phyloP scores from a whole-genome alignment of 2,888 invertebrate genomes.

The Erynnis tages region DNA sequence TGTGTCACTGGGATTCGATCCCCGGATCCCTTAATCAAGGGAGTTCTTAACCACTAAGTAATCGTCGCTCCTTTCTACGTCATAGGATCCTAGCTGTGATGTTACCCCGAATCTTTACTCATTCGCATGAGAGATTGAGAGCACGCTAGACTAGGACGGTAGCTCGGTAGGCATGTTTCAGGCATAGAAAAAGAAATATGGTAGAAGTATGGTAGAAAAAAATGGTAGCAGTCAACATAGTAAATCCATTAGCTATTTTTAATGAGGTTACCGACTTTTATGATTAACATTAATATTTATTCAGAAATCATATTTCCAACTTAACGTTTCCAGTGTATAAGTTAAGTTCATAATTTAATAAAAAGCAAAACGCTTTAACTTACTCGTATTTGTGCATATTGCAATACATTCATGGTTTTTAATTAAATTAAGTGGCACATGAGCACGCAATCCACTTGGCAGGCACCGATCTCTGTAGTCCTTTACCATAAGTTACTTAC shows the following conservation, averaged over 20 bases:
- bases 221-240: too few relatives aligned
- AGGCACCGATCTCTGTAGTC: slow-evolving; percentile 1
- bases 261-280: background rate
- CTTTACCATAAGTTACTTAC: slow-evolving; percentile 2
- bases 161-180: too few relatives aligned
- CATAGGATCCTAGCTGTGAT: too few relatives aligned
- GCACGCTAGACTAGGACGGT: too few relatives aligned
- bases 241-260: background rate
- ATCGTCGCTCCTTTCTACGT: too few relatives aligned
- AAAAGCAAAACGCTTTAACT: background rate
- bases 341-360: background rate
- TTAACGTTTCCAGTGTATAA: background rate
- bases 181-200: too few relatives aligned
- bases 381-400: background rate
- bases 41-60: too few relatives aligned
- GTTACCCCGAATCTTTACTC: too few relatives aligned
- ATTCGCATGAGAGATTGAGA: too few relatives aligned
- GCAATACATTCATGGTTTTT: slow-evolving; percentile 9
- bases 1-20: too few relatives aligned
- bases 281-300: slow-evolving; percentile 1
- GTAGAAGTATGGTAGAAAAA: too few relatives aligned
- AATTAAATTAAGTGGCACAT: slow-evolving; percentile 12
- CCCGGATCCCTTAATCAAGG: too few relatives aligned
- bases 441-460: slow-evolving; percentile 3
- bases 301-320: background rate